Conservation (phyloP, 2,888 invertebrate genomes). For the Scaptomyza tumidula region DNA sequence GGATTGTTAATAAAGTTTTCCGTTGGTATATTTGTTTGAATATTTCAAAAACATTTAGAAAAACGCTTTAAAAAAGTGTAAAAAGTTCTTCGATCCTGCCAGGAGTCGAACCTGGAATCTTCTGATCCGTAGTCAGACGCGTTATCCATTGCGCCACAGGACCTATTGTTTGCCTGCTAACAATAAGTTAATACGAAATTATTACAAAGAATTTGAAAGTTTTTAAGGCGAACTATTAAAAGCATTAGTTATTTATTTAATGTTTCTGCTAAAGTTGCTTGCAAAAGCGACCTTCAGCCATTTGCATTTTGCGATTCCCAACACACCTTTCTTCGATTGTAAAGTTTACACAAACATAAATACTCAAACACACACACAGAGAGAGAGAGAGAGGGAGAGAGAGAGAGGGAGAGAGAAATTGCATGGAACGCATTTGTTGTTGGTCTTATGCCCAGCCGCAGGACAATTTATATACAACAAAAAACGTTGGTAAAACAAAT, state of each 20-base stretch:
- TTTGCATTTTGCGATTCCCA: conserved; percentile 26
- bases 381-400: background rate
- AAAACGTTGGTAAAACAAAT: conserved; percentile 21
- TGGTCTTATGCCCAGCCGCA: conserved; percentile 68
- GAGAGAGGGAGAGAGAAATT: background rate
- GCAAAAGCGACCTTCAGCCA: conserved; percentile 45
- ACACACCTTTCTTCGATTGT: conserved; percentile 1
- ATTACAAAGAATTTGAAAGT: background rate
- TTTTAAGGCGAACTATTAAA: background rate
- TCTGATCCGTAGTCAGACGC: conserved; percentile 85
- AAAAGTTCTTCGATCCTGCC: conserved; percentile 82
- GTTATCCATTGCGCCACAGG: conserved; percentile 85
- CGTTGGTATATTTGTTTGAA: too few species aligned
- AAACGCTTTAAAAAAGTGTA: background rate
- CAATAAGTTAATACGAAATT: background rate
- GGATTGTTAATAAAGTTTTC: background rate
- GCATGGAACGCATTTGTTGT: conserved; percentile 23
- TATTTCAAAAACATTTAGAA: background rate
- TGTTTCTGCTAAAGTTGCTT: background rate
- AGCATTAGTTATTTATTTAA: background rate
- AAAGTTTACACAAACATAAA: conserved; percentile 20
- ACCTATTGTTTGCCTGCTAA: conserved; percentile 53
- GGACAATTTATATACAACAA: conserved; percentile 74
- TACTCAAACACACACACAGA: too few species aligned
- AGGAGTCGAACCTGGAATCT: conserved; percentile 85